Base-by-base conservation (phyloP, 1,140 invertebrate species). In the Drosophila arawakana region DNA sequence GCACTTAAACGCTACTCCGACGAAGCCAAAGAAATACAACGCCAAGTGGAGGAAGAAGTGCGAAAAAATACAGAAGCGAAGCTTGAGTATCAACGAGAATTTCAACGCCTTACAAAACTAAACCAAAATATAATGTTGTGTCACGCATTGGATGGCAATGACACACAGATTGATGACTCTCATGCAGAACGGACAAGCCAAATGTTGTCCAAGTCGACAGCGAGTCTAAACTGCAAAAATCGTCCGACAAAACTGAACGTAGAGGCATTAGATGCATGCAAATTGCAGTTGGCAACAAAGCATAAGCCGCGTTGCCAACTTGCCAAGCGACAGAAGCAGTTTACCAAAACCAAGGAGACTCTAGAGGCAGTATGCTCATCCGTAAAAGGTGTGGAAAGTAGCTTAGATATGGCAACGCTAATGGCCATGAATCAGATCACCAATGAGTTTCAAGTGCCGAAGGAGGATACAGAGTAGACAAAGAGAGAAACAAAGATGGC, bases 41-140 rank as follows among this genome's bases (percentile, higher is more conserved):
- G 81, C 9, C 81, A 91, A 25, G 73, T 91, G 13, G 80, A 91
- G 13, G 85, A 91, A n/a, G 67, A 84, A 21, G 58, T 54, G 2
- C 75, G 76, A 2, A 35, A 57, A 3, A 90, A 67, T 66, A n/a
- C 58, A 2, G 76, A 85, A 3, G 37, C 37, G 9, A 88, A 85
- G 15, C 47, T 18, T 6, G 78, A 91, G n/a, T 91, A 91, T 67
- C 21, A 61, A 7, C 41, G 25, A 2, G 59, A 75, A 5, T 88
- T 70, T 11, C 13, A 15, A 0, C 69, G 69, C 11, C 58, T 88
- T 4, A 37, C 55, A 0, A 41, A 47, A 5, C 13, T 91, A 0
- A 39, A 62, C 1, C 80, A 88, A 25, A 52, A 77, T 8, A 43
- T 69, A 1, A 50, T 41, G 0, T 49, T 81, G 1, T 59, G 77